Evolutionary conservation across 1,140 invertebrate species (phyloP), one percentile per base, ranked within the genome.

Genomic region (Gerris buenoi): DNA sequence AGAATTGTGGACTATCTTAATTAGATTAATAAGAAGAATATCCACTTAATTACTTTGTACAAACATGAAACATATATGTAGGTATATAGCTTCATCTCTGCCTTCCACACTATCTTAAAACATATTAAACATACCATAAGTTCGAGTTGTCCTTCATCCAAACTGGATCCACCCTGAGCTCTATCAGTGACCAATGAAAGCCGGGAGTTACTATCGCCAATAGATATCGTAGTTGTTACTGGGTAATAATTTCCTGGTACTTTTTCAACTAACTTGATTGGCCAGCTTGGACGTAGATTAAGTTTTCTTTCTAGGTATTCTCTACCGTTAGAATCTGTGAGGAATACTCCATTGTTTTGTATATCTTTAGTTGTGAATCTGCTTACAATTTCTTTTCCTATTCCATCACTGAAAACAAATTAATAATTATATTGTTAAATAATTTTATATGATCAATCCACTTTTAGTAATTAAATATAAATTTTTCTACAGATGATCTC

Each of bases 191-290:
- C 74, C 10, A 90, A 69, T 23, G 83, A 81, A 0, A 80, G 70
- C 22, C 79, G 76, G 1, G 73, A 75, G 0, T 77, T 72, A 28
- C 79, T 71, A 74, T 87, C 86, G 33, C 81, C 78, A 0, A 94
- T 76, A 1, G 83, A 79, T 25, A 97, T 93, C 67, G 88, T 83
- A 2, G 88, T 88, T 22, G 91, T 95, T 0, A 98, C 83, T 0
- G 96, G 96, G 77, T 94, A 97, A 77, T 97, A 98, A 77, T 98
- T 98, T 1, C 87, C 89, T 46, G 91, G 78, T 0, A 92, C 78
- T 18, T 84, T 78, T 67, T 97, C 87, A 0, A 82, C 76, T n/a
- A 94, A 63, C 0, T 80, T 76, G 0, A 87, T 13, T 27, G 80
- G 79, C 86, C 86, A 97, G 1, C 88, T 88, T 2, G 88, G 85